Conservation (phyloP, 2,888 invertebrate genomes). For the Chloroclystis v-ata region DNA sequence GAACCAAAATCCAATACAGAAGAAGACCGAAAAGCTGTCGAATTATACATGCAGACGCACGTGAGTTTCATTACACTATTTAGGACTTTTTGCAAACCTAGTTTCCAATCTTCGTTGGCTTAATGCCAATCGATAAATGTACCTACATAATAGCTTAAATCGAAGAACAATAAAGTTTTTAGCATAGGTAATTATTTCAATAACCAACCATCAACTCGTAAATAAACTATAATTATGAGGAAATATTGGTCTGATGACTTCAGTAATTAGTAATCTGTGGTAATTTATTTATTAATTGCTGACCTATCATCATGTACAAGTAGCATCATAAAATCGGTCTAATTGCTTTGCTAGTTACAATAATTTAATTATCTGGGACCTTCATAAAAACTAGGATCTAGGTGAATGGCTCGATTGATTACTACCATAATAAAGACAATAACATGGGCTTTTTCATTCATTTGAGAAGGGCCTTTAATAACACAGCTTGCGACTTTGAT, state of each 20-base stretch:
- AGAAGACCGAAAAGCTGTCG: conserved; percentile 79
- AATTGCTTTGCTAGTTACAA: neutral
- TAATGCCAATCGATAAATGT: too few species aligned
- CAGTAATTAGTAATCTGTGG: too few species aligned
- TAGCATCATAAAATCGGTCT: neutral
- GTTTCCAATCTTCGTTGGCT: too few species aligned
- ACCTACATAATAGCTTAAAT: too few species aligned
- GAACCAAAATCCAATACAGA: conserved; percentile 74
- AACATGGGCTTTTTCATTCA: neutral
- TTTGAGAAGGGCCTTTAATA: conserved; percentile 1
- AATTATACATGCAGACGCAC: conserved; percentile 79
- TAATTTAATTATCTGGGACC: neutral
- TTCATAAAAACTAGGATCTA: conserved; percentile 4
- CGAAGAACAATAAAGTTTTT: too few species aligned
- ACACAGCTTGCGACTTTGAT: conserved; percentile 16
- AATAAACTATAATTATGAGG: too few species aligned
- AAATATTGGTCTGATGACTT: too few species aligned
- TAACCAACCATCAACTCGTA: too few species aligned
- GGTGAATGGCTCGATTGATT: conserved; percentile 10
- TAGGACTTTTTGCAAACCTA: too few species aligned
- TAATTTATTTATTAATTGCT: too few species aligned
- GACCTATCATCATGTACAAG: too few species aligned
- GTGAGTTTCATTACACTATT: conserved; percentile 48
- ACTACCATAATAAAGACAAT: neutral
- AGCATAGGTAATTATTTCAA: too few species aligned